Evolutionary conservation across 1,140 invertebrate genomes (phyloP), one percentile per base, ranked within the genome.

Genomic region (Anastatus disparis): DNA sequence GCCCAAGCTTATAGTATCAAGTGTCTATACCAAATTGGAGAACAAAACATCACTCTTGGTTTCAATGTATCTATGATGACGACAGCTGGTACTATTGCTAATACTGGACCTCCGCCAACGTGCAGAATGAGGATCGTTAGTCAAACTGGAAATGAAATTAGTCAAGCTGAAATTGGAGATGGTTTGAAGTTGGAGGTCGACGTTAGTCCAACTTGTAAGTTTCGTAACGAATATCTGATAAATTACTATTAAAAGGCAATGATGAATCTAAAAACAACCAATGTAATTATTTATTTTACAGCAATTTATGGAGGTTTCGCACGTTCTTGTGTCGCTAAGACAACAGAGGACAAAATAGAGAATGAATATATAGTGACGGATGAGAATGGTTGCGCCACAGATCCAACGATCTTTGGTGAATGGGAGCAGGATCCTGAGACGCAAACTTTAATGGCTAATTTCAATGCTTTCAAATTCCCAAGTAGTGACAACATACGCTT

Each of bases 391-490:
- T 97, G 96, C 78, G 95, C 95, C 15, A 96, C 94, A 0, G 95
- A 97, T 86, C 93, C 94, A 3, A 92, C 90, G 17, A 96, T 97
- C 78, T 97, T 97, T 77, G 95, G 94, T 17, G 95, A 97, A 81
- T 97, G 95, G 95, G 91, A 95, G 74, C 92, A 94, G 73, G 94
- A 94, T 79, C 89, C 92, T 6, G 93, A 95, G 38, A 92, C 92
- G 12, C 93, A 94, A 80, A 90, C 93, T 12, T 84, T 97, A 22
- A 87, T 93, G 78, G 95, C 95, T 44, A 90, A 92, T 70, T 97
- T 98, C 81, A 96, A 96, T 81, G 96, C 95, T 4, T 98, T 98
- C 82, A 97, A 98, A 82, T 98, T 98, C 89, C 96, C 95, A 0
- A 95, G 93, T 70, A 95, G 94, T 77, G 95, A 97, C 77, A 97